Evolutionary conservation across 2,888 invertebrate genomes (phyloP).

Genomic region (Agrotis ipsilon): DNA sequence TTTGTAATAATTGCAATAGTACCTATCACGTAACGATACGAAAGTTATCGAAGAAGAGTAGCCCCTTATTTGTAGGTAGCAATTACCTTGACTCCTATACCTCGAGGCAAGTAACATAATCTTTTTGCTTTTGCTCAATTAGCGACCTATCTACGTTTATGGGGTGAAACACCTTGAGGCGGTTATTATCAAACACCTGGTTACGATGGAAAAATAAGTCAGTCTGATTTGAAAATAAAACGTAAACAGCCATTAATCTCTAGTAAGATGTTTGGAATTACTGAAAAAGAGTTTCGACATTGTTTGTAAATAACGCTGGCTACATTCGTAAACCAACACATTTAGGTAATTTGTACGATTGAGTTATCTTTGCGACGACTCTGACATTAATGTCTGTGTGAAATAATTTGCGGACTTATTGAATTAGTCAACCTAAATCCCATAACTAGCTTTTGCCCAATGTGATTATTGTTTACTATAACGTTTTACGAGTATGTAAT

Average conservation of each 20-base stretch:
- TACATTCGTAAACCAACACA: conserved; percentile 68
- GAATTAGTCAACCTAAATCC: background rate
- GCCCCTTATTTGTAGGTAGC: conserved; percentile 26
- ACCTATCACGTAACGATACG: too few species aligned
- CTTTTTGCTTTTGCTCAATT: conserved; percentile 75
- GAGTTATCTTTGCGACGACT: conserved; percentile 37
- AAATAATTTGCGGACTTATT: background rate
- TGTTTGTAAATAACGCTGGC: conserved; percentile 75
- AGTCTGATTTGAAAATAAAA: conserved; percentile 61
- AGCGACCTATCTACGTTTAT: conserved; percentile 66
- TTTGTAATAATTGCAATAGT: too few species aligned
- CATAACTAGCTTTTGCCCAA: background rate
- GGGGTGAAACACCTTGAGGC: conserved; percentile 71
- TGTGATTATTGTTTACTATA: conserved; percentile 4
- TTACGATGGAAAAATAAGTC: conserved; percentile 64
- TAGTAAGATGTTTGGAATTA: conserved; percentile 69
- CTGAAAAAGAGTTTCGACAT: conserved; percentile 67
- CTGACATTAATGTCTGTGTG: background rate
- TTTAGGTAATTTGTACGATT: conserved; percentile 46
- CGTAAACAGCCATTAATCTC: conserved; percentile 70
- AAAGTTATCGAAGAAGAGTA: background rate
- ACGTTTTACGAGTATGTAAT: conserved; percentile 26
- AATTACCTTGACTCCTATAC: conserved; percentile 48
- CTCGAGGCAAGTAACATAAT: conserved; percentile 76
- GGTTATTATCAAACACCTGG: conserved; percentile 76